These are phyloP conservation scores for Cydia strobilella DNA, from an alignment of 1,140 invertebrate species.

Conservation along the genomic window DNA sequence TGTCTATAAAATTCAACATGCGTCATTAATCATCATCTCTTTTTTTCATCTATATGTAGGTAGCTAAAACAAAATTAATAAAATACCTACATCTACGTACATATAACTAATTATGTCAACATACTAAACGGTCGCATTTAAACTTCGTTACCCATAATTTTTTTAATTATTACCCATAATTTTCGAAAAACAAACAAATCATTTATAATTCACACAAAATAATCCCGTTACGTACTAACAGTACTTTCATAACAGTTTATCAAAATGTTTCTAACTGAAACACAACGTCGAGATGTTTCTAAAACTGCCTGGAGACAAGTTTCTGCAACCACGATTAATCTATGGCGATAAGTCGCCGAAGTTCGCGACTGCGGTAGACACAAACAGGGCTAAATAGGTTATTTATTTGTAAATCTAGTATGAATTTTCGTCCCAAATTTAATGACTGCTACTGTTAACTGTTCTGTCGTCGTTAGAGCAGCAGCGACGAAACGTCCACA, in stretches of 20 bases:
- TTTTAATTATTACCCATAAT: no score
- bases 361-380: not conserved
- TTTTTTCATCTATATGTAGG: no score
- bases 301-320: not conserved
- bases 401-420: not conserved
- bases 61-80: no score
- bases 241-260: not conserved
- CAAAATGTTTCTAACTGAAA: not conserved
- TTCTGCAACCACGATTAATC: constrained; percentile 9
- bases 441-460: not conserved
- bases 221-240: not conserved
- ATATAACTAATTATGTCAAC: no score
- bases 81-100: no score
- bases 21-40: no score
- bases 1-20: no score
- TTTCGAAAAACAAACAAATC: no score
- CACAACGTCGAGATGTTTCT: constrained; percentile 3
- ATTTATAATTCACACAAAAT: not conserved
- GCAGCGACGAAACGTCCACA: no score
- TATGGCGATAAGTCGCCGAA: not conserved
- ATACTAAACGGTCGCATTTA: no score
- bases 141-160: no score
- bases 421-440: not conserved
- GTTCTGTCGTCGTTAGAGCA: no score
- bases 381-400: not conserved